These are phyloP conservation scores for Spongilla lacustris DNA, from an alignment of 37 sponge, comb jelly and placozoan genomes.

Conservation along the genomic window DNA sequence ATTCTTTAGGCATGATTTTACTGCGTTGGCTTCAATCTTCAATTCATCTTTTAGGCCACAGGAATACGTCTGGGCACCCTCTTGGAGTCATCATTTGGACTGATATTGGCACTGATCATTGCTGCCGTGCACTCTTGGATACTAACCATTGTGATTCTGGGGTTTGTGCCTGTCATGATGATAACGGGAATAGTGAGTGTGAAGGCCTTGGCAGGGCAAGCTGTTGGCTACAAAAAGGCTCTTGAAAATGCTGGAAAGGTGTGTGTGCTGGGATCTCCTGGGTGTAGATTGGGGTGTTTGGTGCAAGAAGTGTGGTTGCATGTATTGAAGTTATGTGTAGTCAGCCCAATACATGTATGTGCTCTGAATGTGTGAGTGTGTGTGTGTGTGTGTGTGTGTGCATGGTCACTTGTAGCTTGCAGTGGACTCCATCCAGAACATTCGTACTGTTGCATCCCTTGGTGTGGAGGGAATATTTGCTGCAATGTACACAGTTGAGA, in stretches of 20 bases:
- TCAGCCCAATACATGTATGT: no score
- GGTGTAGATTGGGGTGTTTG: constrained; percentile 31
- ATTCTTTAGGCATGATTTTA: no score
- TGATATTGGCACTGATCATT: constrained; percentile 62
- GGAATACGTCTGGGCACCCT: constrained; percentile 74
- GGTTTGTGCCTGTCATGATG: constrained; percentile 61
- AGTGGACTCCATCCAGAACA: constrained; percentile 76
- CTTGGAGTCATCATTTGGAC: constrained; percentile 54
- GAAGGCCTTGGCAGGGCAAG: constrained; percentile 45
- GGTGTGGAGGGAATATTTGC: constrained; percentile 54
- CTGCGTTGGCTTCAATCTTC: no score
- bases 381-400: no score
- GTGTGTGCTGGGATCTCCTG: no score
- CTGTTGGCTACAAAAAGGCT: constrained; percentile 54
- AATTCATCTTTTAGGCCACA: constrained; percentile 71
- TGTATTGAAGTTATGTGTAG: no score
- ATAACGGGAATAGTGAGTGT: constrained; percentile 42
- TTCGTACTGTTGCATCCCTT: constrained; percentile 80
- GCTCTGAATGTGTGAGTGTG: no score
- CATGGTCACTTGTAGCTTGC: constrained; percentile 32
- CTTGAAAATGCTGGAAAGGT: constrained; percentile 80
- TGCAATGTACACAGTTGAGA: constrained; percentile 8
- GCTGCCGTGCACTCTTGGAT: constrained; percentile 72
- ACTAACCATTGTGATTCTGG: constrained; percentile 70
- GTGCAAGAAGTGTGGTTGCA: not conserved